Evolutionary conservation across 2,113 vertebrate species (phyloP).

Genomic region (Sclerurus mexicanus): DNA sequence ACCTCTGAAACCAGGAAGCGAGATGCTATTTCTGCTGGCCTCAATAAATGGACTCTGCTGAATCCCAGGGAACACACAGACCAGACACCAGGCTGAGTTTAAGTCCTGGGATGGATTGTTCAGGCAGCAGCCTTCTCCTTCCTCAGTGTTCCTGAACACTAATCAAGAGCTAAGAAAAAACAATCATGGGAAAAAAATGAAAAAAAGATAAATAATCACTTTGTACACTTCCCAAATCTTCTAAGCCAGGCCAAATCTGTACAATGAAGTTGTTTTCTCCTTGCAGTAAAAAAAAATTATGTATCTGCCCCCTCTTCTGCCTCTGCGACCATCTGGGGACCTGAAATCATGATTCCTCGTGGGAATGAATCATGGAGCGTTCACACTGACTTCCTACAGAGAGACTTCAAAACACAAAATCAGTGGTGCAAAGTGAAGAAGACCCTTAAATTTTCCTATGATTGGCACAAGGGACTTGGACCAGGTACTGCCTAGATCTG

Average conservation of each 20-base stretch:
- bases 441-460: background rate
- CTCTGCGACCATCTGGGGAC: background rate
- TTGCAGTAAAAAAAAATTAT: background rate
- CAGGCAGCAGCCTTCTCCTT: background rate
- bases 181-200: background rate
- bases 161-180: background rate
- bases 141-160: background rate
- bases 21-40: conserved; percentile 41
- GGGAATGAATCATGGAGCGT: conserved; percentile 8
- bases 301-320: background rate
- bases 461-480: background rate
- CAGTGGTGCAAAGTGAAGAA: background rate
- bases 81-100: background rate
- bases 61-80: background rate
- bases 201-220: background rate
- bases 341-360: background rate
- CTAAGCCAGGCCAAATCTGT: background rate
- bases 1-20: background rate
- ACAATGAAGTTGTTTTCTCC: background rate
- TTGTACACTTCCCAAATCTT: background rate
- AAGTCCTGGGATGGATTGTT: background rate
- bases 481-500: background rate
- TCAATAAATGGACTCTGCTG: background rate
- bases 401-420: background rate
- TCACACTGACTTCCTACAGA: background rate